Evolutionary conservation across 2,888 invertebrate species (phyloP).

Genomic region (Phortica magna): DNA sequence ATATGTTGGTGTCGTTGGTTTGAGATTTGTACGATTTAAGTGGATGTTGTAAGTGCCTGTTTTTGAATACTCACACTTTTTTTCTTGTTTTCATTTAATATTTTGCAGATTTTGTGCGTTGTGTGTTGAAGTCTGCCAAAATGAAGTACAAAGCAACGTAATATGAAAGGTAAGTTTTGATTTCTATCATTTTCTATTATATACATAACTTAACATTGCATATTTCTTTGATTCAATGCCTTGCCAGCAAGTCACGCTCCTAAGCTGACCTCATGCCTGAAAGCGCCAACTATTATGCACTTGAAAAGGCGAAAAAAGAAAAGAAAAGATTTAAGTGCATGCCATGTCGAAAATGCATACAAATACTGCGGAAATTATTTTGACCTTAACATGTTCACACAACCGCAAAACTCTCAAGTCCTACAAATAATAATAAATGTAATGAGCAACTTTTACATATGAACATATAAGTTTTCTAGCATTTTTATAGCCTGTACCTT

Average conservation of each 20-base stretch:
- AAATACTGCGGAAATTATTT: slow-evolving; percentile 4
- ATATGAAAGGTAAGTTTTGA: no score
- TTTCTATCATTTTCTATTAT: no score
- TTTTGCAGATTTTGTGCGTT: no score
- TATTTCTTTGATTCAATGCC: no score
- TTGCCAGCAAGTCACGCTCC: no score
- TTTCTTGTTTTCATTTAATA: no score
- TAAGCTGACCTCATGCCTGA: not conserved
- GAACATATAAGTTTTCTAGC: not conserved
- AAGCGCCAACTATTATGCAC: not conserved
- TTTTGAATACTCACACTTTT: no score
- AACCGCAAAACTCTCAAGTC: slow-evolving; percentile 18
- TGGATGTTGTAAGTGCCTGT: no score
- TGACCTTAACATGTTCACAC: slow-evolving; percentile 22
- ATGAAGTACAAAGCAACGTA: no score
- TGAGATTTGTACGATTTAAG: not conserved
- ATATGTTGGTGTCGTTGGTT: not conserved
- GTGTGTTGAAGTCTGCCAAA: no score
- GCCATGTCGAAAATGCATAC: not conserved
- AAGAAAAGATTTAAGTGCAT: not conserved
- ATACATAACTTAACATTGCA: no score
- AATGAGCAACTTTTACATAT: slow-evolving; percentile 13
- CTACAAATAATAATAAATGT: slow-evolving; percentile 13
- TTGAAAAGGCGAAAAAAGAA: not conserved
- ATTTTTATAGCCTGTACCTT: no score